phyloP scores from a whole-genome alignment of 2,888 invertebrate species.

The Bibio marci region DNA sequence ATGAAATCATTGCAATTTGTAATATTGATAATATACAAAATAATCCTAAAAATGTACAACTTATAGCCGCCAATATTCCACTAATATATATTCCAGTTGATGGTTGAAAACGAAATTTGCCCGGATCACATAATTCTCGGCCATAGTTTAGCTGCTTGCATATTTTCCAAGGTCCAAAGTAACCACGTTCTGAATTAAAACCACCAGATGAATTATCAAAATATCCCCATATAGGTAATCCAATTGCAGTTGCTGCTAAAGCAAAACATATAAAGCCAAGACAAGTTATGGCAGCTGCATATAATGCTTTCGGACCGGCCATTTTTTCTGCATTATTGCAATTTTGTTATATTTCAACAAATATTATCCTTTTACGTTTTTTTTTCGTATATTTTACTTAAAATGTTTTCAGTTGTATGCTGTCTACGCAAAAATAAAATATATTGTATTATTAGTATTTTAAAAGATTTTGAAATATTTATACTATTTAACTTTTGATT shows the following conservation, averaged over 20 bases:
- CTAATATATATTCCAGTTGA: constrained; percentile 72
- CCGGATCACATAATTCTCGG: constrained; percentile 65
- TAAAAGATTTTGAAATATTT: no score
- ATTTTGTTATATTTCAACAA: no score
- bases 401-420: no score
- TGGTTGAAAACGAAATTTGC: constrained; percentile 59
- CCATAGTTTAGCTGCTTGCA: constrained; percentile 69
- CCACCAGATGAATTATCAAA: constrained; percentile 44
- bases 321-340: constrained; percentile 14
- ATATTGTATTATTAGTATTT: no score
- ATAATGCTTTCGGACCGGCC: constrained; percentile 28
- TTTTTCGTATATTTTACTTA: no score
- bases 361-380: no score
- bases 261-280: constrained; percentile 61
- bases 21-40: constrained; percentile 66
- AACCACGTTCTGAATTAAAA: constrained; percentile 55
- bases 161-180: constrained; percentile 76
- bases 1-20: constrained; percentile 75
- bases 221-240: constrained; percentile 75
- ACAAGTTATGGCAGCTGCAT: constrained; percentile 29
- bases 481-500: no score
- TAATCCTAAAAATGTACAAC: constrained; percentile 53
- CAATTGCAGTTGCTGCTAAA: constrained; percentile 66
- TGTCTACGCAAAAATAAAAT: no score
- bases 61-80: constrained; percentile 60